These are phyloP conservation scores for Dicyrtomina minuta DNA, from an alignment of 2,888 invertebrate species.

Conservation along the genomic window DNA sequence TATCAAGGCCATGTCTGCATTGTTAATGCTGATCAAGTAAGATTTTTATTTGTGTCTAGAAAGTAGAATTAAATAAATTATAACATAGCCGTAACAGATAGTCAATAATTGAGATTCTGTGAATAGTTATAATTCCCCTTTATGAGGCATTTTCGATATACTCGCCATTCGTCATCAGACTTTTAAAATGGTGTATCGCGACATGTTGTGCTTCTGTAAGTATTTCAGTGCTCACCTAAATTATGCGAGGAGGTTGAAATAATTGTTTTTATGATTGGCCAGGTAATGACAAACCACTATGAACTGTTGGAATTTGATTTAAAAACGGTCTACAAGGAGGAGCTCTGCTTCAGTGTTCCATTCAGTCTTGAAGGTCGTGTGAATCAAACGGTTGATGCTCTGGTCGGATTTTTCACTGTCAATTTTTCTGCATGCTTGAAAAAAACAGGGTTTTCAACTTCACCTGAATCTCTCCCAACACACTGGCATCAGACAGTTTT, in stretches of 20 bases:
- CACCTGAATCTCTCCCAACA: slow-evolving; percentile 95
- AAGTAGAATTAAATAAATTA: no score
- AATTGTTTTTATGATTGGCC: background rate
- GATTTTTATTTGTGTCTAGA: slow-evolving; percentile 8
- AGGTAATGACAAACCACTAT: slow-evolving; percentile 86
- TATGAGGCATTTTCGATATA: slow-evolving; percentile 92
- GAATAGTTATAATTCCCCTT: no score
- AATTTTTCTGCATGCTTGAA: slow-evolving; percentile 99
- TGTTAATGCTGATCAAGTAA: slow-evolving; percentile 91
- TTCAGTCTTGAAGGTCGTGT: slow-evolving; percentile 75
- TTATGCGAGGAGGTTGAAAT: no score
- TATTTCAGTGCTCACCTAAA: no score
- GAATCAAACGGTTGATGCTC: slow-evolving; percentile 94
- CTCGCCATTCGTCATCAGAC: slow-evolving; percentile 97
- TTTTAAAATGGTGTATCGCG: slow-evolving; percentile 97
- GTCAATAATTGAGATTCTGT: no score
- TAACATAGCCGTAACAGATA: no score
- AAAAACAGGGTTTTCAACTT: slow-evolving; percentile 95
- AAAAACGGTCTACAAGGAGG: slow-evolving; percentile 91
- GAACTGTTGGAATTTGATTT: slow-evolving; percentile 96
- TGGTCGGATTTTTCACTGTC: slow-evolving; percentile 98
- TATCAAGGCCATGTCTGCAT: slow-evolving; percentile 98
- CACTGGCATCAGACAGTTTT: slow-evolving; percentile 99
- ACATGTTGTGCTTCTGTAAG: no score
- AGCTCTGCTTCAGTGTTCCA: slow-evolving; percentile 86